Conservation (phyloP, 2,888 invertebrate genomes). For the Conops quadrifasciatus region DNA sequence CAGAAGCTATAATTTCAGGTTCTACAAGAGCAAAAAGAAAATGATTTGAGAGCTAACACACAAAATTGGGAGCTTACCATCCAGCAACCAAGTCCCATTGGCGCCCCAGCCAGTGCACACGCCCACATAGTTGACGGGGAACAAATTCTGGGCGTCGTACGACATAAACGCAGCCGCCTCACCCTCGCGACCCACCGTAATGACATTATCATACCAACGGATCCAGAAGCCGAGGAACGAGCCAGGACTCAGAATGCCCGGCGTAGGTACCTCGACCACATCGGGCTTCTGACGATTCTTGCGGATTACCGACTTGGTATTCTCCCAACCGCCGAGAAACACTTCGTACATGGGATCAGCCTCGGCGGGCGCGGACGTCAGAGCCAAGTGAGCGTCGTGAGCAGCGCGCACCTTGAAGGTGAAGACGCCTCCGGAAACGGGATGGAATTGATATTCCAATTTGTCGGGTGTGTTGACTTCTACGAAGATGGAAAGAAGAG, state of each 20-base stretch:
- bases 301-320: constrained; percentile 83
- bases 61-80: constrained; percentile 67
- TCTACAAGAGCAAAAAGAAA: constrained; percentile 28
- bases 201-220: constrained; percentile 76
- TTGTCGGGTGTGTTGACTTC: constrained; percentile 82
- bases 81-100: constrained; percentile 81
- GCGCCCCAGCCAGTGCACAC: constrained; percentile 90
- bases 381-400: constrained; percentile 86
- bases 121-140: constrained; percentile 78
- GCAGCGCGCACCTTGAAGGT: constrained; percentile 81
- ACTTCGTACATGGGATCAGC: constrained; percentile 84
- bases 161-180: constrained; percentile 77
- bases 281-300: constrained; percentile 81
- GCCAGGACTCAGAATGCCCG: constrained; percentile 74
- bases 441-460: constrained; percentile 83
- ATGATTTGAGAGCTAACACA: not conserved
- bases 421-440: constrained; percentile 73
- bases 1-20: constrained; percentile 34
- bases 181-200: constrained; percentile 78
- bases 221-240: constrained; percentile 88
- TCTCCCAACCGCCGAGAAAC: constrained; percentile 89
- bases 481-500: constrained; percentile 65
- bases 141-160: constrained; percentile 76
- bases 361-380: constrained; percentile 76
- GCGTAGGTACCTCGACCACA: constrained; percentile 75